Conservation (phyloP, 2,888 invertebrate species). For the Ariolimax columbianus region DNA sequence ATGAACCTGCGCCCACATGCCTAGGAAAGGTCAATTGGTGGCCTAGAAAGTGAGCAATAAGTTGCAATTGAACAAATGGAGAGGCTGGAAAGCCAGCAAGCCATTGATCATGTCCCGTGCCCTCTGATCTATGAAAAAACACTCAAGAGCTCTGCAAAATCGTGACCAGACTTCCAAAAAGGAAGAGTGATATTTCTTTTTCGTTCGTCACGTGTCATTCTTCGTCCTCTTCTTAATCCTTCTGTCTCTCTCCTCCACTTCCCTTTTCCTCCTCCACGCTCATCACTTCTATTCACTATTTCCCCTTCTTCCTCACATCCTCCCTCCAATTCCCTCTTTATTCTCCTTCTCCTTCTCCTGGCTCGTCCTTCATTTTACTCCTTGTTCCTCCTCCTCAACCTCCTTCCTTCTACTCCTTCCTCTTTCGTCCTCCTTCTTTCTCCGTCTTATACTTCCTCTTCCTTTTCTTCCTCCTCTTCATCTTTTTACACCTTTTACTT, state of each 20-base stretch:
- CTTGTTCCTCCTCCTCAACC: not conserved
- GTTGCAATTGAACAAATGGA: too few relatives aligned
- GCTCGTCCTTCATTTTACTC: not conserved
- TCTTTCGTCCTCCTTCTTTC: not conserved
- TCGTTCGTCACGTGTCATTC: not conserved
- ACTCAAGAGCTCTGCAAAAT: too few relatives aligned
- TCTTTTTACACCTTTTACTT: not conserved
- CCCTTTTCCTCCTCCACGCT: not conserved
- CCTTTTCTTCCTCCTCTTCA: not conserved
- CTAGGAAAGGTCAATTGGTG: too few relatives aligned
- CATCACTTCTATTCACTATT: not conserved
- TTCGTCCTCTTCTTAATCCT: not conserved
- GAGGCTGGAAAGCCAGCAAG: too few relatives aligned
- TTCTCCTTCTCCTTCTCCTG: not conserved
- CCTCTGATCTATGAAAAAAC: too few relatives aligned
- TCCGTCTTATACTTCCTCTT: not conserved
- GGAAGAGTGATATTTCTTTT: not conserved
- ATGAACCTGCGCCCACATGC: too few relatives aligned
- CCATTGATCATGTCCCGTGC: too few relatives aligned
- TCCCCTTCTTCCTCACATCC: not conserved
- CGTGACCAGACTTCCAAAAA: too few relatives aligned
- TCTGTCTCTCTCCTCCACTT: not conserved
- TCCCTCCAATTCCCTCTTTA: not conserved
- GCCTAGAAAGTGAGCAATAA: too few relatives aligned
- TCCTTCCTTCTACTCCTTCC: not conserved